Evolutionary conservation across 2,113 vertebrate species (phyloP), one percentile per base, ranked within the genome.

Genomic region (Chloroceryle aenea): DNA sequence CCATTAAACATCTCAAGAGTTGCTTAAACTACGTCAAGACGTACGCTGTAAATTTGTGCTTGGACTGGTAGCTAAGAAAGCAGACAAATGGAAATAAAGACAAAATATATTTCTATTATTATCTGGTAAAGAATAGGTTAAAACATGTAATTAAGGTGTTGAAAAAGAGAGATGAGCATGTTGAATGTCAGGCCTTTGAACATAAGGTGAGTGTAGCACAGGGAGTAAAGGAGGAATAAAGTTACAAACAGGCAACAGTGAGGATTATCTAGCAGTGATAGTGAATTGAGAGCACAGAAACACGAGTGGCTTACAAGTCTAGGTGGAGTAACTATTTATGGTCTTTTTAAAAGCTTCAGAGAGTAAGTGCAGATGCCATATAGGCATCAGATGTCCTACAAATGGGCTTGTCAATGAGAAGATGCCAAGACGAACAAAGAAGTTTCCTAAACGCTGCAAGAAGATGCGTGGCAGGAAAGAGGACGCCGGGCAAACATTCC

Each of bases 241-340:
- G 30, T 32, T 53, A 80, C 10, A 36, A 61, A 88, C 4, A 53
- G 20, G 34, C 42, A 71, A 63, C 14, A 63, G 42, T 34, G 55
- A 50, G 62, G 18, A 86, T 73, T n/a, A 66, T 48, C 19, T 5
- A 50, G 50, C 7, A 63, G 25, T 3, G 25, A 81, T 43, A 71
- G 0, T 53, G 68, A 58, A 63, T 0, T 5, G 32, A 47, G n/a
- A 87, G 43, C 4, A 3, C 0, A 72, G 32, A 40, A 84, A 32
- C 34, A 9, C 21, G 32, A 34, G 38, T 6, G 30, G 78, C 40
- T 40, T 36, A 36, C 42, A 55, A 71, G 47, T 50, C 85, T 45
- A 25, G 43, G 43, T 7, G 64, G 8, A 88, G 12, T 26, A 79
- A 68, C 19, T 73, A n/a, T 43, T 36, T 43, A 36, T 25, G 48